Percentiles rank a stretch among this genome's conserved stretches.
Evolutionary conservation across 2,797 vertebrate genomes (phyloP).

Genomic region (Stomatorhinus walkeri): DNA sequence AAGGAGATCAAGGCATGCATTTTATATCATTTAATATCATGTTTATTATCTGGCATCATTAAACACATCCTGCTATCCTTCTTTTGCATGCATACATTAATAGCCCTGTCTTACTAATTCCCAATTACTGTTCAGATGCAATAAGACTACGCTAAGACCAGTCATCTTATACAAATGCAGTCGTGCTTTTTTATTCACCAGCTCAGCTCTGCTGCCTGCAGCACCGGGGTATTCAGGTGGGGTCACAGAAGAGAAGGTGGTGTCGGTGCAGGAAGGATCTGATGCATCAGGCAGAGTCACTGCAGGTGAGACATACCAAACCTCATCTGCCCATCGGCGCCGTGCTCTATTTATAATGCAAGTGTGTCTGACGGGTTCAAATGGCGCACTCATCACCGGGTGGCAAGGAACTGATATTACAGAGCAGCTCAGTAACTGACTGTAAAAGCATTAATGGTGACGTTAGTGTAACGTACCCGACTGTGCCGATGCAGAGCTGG

Average conservation of each 20-base stretch:
- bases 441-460: neutral
- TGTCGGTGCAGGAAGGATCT: slow-evolving; percentile 37
- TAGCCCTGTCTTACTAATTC: neutral
- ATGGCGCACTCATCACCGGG: too few species aligned
- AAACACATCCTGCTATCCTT: neutral
- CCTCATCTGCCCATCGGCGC: neutral
- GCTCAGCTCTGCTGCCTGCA: slow-evolving; percentile 20
- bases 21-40: neutral
- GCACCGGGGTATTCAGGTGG: slow-evolving; percentile 26
- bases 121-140: neutral
- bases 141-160: neutral
- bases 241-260: slow-evolving; percentile 27
- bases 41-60: neutral
- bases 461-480: slow-evolving; percentile 38
- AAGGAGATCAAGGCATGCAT: neutral
- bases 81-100: neutral
- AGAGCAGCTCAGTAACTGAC: neutral
- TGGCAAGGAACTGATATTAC: neutral
- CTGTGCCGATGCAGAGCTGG: slow-evolving; percentile 24
- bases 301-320: slow-evolving; percentile 10
- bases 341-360: too few species aligned
- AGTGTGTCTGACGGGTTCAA: neutral
- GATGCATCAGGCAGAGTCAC: slow-evolving; percentile 17
- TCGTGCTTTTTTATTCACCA: slow-evolving; percentile 41
- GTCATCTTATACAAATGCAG: neutral